Evolutionary conservation across 1,140 invertebrate species (phyloP), one percentile per base, ranked within the genome.

Genomic region (Mya arenaria): DNA sequence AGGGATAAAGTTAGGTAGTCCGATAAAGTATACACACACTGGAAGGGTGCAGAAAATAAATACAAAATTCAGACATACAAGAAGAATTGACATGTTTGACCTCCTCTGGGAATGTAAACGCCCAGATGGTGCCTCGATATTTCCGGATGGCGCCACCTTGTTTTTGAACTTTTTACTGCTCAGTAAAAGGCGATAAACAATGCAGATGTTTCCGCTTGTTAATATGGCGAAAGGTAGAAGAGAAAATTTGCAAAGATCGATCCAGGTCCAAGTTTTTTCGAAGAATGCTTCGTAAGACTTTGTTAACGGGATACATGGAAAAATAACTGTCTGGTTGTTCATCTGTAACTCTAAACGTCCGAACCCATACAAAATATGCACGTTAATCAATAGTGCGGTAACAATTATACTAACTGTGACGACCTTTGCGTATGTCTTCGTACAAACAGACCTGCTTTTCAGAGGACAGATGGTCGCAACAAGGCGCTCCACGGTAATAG

Each of bases 401-500:
- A 55, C 34, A 1, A 80, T 15, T 10, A 78, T 74, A 4, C 44
- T 23, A 1, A n/a, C 37, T 19, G 74, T 41, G 1, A 58, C 48
- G 5, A 68, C 1, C 1, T 6, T 32, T 10, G 69, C 75, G 0
- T 37, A 39, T 32, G 36, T n/a, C 13, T 23, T 10, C 0, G 71
- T 86, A 62, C 77, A 88, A 10, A 78, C 28, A 3, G 10, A 5
- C 32, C 63, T 72, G 0, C 68, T 79, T 28, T 71, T 78, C 30
- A 83, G 83, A 0, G 89, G 89, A 36, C 81, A 60, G 23, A 79
- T 84, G 0, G 86, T 84, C 6, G 77, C 79, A 6, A 86, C 78
- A 30, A 84, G 73, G 1, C 89, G 63, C 28, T 90, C 87, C 10
- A 82, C 28, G 8, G 89, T 88, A 39, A 90, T 84, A 1, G 80